Conservation (phyloP, 2,888 invertebrate species). For the Norana najaformis region DNA sequence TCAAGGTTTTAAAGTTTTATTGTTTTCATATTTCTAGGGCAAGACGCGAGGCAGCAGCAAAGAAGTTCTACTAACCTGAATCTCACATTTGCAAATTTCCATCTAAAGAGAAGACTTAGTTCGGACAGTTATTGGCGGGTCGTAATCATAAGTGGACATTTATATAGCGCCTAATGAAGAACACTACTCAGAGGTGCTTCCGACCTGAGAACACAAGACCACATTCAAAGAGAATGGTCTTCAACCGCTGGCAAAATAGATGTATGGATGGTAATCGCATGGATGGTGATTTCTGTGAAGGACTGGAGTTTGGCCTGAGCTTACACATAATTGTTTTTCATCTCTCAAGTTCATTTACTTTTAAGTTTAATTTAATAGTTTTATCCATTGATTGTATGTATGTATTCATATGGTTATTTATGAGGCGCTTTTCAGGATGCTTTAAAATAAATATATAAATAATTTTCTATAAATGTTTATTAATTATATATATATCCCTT, state of each 20-base stretch:
- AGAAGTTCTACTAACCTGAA: slow-evolving; percentile 45
- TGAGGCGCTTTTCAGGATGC: background rate
- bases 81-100: background rate
- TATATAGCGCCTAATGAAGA: background rate
- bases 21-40: slow-evolving; percentile 53
- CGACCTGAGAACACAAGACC: background rate
- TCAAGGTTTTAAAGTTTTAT: background rate
- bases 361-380: background rate
- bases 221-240: background rate
- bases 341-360: background rate
- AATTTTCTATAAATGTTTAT: background rate
- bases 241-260: background rate
- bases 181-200: background rate
- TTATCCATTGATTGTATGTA: background rate
- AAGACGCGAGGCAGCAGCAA: slow-evolving; percentile 43
- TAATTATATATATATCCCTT: background rate
- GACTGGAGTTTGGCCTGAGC: background rate
- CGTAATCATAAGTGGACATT: background rate
- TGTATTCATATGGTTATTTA: background rate
- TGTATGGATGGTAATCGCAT: background rate
- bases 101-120: background rate
- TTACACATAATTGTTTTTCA: background rate
- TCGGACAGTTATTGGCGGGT: background rate
- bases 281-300: too few species aligned
- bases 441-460: background rate